These are phyloP conservation scores for Salminus brasiliensis DNA, from an alignment of 2,113 vertebrate species.

Conservation along the genomic window DNA sequence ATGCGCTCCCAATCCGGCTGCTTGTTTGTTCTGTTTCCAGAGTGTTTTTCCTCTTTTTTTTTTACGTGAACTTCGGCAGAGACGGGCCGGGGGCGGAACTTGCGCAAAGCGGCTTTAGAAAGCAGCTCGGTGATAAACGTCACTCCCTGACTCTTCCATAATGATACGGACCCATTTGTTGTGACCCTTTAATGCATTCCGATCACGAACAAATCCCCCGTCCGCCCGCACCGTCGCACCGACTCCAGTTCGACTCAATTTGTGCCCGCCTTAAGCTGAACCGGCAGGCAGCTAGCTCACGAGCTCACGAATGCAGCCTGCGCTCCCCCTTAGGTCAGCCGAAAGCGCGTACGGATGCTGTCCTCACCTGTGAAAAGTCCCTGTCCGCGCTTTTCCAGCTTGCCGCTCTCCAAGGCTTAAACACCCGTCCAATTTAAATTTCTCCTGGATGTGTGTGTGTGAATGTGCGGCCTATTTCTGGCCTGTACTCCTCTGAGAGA, in stretches of 20 bases:
- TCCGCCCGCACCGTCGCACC: neutral
- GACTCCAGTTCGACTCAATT: neutral
- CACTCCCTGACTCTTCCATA: neutral
- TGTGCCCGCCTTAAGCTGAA: neutral
- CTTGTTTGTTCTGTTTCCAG: neutral
- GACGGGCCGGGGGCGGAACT: neutral
- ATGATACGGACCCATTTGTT: conserved; percentile 6
- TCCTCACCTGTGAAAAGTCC: neutral
- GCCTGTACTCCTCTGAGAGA: neutral
- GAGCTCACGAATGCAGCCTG: neutral
- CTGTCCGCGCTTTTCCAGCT: neutral
- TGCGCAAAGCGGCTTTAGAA: neutral
- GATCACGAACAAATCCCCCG: neutral
- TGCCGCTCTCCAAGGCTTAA: conserved; percentile 5
- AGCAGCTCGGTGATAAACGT: neutral
- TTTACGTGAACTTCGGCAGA: neutral
- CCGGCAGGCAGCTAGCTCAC: neutral
- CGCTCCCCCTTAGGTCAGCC: conserved; percentile 16
- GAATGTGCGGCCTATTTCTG: conserved; percentile 9
- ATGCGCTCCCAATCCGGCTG: neutral
- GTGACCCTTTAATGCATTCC: conserved; percentile 4
- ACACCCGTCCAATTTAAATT: neutral
- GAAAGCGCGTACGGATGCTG: neutral
- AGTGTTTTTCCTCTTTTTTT: neutral
- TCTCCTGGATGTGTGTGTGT: neutral